These are phyloP conservation scores for Halcyon malimbica DNA, from an alignment of 2,113 vertebrate genomes.

Conservation along the genomic window DNA sequence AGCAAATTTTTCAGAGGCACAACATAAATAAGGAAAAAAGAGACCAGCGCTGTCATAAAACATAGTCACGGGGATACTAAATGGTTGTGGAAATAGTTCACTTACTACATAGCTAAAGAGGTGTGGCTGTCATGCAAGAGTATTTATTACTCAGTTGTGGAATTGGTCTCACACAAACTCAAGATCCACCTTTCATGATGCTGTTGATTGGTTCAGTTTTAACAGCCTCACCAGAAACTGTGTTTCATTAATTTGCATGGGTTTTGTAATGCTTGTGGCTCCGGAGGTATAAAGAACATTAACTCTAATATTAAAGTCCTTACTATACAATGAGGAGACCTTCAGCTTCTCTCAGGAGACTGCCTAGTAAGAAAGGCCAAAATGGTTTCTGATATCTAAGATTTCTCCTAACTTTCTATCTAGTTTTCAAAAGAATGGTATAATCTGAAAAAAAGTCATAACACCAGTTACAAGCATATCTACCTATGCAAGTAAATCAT, in stretches of 20 bases:
- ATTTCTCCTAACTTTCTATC: not conserved
- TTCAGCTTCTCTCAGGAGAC: not conserved
- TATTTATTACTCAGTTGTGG: not conserved
- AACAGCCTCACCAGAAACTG: not conserved
- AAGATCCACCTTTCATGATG: not conserved
- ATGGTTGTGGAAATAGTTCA: not conserved
- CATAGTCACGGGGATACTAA: rapidly evolving
- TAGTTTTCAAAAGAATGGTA: not conserved
- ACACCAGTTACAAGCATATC: not conserved
- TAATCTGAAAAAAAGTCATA: not conserved
- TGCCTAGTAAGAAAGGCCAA: not conserved
- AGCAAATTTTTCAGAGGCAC: not conserved
- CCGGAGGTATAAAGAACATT: not conserved
- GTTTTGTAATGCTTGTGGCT: not conserved
- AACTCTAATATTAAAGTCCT: not conserved
- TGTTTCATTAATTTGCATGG: not conserved
- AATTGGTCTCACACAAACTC: not conserved
- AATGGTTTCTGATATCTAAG: not conserved
- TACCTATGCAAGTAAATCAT: not conserved
- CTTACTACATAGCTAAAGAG: not conserved
- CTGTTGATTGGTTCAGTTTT: not conserved
- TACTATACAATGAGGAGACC: not conserved
- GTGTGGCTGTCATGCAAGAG: not conserved
- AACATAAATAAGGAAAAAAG: not conserved
- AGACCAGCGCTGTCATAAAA: not conserved